Conservation (phyloP, 2,113 vertebrate genomes). For the Callospermophilus lateralis region DNA sequence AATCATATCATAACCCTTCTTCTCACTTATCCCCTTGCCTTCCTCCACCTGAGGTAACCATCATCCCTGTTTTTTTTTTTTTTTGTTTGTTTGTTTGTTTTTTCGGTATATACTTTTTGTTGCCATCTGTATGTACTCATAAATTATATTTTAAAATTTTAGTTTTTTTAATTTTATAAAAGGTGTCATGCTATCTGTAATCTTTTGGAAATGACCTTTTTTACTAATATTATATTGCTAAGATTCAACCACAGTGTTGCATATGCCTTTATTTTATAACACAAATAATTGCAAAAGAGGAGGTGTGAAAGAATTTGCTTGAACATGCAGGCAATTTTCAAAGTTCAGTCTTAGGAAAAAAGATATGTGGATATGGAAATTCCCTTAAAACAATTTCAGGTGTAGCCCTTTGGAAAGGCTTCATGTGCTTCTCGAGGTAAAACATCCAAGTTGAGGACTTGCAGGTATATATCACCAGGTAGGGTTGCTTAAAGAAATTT, state of each 20-base stretch:
- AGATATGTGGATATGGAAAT: not conserved
- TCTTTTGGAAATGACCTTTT: constrained; percentile 76
- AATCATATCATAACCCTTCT: constrained; percentile 66
- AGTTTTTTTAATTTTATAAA: constrained; percentile 77
- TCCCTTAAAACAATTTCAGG: constrained; percentile 37
- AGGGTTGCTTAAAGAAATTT: constrained; percentile 63
- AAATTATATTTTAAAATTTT: constrained; percentile 63
- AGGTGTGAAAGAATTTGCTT: constrained; percentile 56
- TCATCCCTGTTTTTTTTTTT: constrained; percentile 64
- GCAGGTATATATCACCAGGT: constrained; percentile 32
- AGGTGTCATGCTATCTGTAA: constrained; percentile 77
- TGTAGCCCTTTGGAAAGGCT: constrained; percentile 28
- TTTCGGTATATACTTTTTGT: constrained; percentile 77
- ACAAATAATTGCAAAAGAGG: constrained; percentile 56
- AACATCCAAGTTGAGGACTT: constrained; percentile 56
- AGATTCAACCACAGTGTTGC: constrained; percentile 72
- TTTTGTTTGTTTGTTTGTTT: not conserved
- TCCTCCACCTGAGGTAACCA: constrained; percentile 64
- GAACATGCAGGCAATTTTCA: constrained; percentile 57
- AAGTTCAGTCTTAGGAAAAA: constrained; percentile 42
- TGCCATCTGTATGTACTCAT: constrained; percentile 80
- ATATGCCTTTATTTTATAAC: constrained; percentile 75
- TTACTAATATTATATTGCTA: constrained; percentile 71
- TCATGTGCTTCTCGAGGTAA: constrained; percentile 41
- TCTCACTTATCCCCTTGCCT: constrained; percentile 44